Percentiles rank a stretch among this genome's conserved stretches.
These are phyloP conservation scores for Eunapius fragilis DNA, from an alignment of 37 sponge, comb jelly and placozoan species.

Conservation along the genomic window DNA sequence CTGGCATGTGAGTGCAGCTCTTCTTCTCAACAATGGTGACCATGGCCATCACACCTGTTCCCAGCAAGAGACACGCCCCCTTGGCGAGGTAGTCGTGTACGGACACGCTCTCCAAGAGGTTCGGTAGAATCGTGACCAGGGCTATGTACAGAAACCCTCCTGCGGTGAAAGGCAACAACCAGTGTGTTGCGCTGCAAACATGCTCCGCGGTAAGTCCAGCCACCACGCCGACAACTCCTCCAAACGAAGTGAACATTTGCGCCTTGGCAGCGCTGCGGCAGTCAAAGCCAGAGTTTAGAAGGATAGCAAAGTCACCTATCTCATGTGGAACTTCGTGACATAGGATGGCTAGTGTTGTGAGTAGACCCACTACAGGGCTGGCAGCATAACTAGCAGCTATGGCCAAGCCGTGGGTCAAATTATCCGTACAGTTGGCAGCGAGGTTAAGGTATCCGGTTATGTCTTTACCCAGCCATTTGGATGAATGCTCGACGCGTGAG, in stretches of 20 bases:
- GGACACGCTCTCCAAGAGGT: slow-evolving; percentile 27
- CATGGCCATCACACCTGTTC: slow-evolving; percentile 65
- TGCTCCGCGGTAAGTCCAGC: slow-evolving; percentile 77
- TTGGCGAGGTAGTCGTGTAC: background rate
- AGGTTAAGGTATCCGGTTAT: slow-evolving; percentile 87
- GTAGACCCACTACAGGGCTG: slow-evolving; percentile 66
- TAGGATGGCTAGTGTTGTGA: slow-evolving; percentile 89
- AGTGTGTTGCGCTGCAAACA: slow-evolving; percentile 47
- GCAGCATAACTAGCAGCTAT: slow-evolving; percentile 81
- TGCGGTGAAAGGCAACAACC: slow-evolving; percentile 93
- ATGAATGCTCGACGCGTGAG: background rate
- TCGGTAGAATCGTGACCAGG: slow-evolving; percentile 80
- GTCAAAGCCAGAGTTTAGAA: slow-evolving; percentile 84
- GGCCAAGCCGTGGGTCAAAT: slow-evolving; percentile 94
- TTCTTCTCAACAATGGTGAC: slow-evolving; percentile 72
- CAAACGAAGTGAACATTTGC: slow-evolving; percentile 76
- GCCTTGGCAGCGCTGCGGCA: slow-evolving; percentile 75
- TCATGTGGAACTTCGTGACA: slow-evolving; percentile 97
- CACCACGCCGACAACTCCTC: slow-evolving; percentile 84
- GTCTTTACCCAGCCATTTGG: slow-evolving; percentile 27
- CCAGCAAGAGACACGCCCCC: slow-evolving; percentile 12
- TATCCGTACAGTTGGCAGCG: slow-evolving; percentile 87
- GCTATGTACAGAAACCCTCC: slow-evolving; percentile 92
- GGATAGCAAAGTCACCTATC: slow-evolving; percentile 94
- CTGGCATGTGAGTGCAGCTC: slow-evolving; percentile 60